Evolutionary conservation across 1,140 invertebrate species (phyloP), one percentile per base, ranked within the genome.

Genomic region (Venturia canescens): DNA sequence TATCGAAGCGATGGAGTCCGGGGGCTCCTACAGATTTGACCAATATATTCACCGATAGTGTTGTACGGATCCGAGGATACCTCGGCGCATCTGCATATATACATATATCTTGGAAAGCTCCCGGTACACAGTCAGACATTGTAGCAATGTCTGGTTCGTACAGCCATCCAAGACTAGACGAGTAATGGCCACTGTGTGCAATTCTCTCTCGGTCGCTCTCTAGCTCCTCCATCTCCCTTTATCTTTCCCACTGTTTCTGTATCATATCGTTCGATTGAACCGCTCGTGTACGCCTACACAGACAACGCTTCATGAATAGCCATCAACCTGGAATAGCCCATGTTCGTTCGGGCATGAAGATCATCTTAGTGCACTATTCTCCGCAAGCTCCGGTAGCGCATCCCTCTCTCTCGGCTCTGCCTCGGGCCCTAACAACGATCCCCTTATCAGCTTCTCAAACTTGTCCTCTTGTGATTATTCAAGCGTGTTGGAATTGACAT

Each of bases 121-220:
- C n/a, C 7, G 21, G 31, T 27, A 60, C 27, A 53, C 26, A 21
- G 57, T 66, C 11, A 77, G 57, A 66, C 50, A n/a, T 69, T 69
- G 29, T 31, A 31, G 9, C 29, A 69, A 29, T 69, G 60, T 77
- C 57, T 63, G 57, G n/a, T 34, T 5, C 26, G 18, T 77, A 66
- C 44, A 66, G 53, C 23, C 57, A 44, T 13, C 31, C 34, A 29
- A 63, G 53, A 77, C 75, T 31, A 44, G 57, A 63, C 57, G 75
- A 77, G 57, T 77, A 77, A 77, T 77, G 75, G 75, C 57, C 31
- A 77, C 75, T 77, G 57, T 77, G 75, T 77, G 27, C 57, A 66
- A 23, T 23, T 26, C n/a, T 26, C 1, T 23, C 23, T 23, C 5
- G 26, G 11, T 53, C 50, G 18, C 50, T 18, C 4, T 53, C 50